Evolutionary conservation across 2,888 invertebrate species (phyloP), one percentile per base, ranked within the genome.

Genomic region (Cryptocephalus primarius): DNA sequence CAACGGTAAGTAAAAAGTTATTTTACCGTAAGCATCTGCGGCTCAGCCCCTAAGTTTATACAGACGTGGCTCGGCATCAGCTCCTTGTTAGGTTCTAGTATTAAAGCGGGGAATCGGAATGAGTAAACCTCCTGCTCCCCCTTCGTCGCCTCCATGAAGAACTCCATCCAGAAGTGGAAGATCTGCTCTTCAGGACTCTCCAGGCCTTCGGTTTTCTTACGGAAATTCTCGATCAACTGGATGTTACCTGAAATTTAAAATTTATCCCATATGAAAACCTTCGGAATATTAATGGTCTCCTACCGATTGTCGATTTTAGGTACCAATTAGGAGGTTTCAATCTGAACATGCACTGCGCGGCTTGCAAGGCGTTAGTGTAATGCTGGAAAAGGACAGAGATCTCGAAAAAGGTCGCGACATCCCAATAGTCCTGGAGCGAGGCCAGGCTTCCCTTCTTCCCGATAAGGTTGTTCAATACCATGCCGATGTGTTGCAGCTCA

Each of bases 141-240:
- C 65, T 88, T 88, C 32, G 88, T 91, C 9, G 95, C 95, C 72
- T 95, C 96, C 34, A 91, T 79, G 69, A 99, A 97, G 72, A 92
- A 97, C 63, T 99, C 97, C 82, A 95, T 90, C 97, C 97, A 97
- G 72, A 97, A 97, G 55, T 85, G 80, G 68, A 97, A 96, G 32
- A 70, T 66, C 72, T 90, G 85, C 66, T 91, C 88, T 66, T 92
- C 91, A 0, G 88, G 83, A 1, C 82, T 78, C 9, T 75, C 74
- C 57, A 79, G 78, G 47, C 89, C 88, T 58, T 88, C 88, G 49
- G 77, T 77, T 59, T 83, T 85, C 66, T 85, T 88, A 44, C 92
- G 79, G 71, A 94, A 95, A 54, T 88, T 77, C 69, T 90, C 89
- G 63, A 97, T 97, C 48, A 99, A 74, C 57, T 88, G 32, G 4